These are phyloP conservation scores for Aviceda subcristata DNA, from an alignment of 2,113 vertebrate genomes.

Conservation along the genomic window DNA sequence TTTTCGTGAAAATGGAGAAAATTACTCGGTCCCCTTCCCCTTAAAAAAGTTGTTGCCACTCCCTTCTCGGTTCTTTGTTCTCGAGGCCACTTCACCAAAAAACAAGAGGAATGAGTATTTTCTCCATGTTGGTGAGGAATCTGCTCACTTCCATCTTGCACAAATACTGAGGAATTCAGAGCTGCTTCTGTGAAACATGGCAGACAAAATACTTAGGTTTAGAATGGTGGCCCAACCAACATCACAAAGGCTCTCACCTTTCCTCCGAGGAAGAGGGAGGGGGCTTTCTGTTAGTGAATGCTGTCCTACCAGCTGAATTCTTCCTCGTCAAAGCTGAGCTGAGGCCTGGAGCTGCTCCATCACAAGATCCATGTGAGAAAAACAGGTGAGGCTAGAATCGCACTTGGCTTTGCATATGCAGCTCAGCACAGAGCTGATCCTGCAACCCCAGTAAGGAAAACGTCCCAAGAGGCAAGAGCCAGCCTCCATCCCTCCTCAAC, in stretches of 20 bases:
- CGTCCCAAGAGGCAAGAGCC: not conserved
- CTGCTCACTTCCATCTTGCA: not conserved
- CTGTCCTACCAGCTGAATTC: not conserved
- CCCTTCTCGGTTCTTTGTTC: not conserved
- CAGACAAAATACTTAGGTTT: not conserved
- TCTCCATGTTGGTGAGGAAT: not conserved
- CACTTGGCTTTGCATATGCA: not conserved
- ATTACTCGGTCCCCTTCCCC: not conserved
- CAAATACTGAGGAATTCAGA: not conserved
- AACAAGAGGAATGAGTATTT: not conserved
- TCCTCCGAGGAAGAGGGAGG: not conserved
- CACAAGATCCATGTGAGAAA: not conserved
- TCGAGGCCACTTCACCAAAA: not conserved
- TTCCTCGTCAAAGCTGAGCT: not conserved
- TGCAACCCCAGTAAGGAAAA: not conserved
- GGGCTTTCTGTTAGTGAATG: not conserved
- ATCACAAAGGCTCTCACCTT: not conserved
- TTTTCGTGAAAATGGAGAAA: not conserved
- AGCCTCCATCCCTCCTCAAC: not conserved
- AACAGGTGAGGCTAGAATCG: not conserved
- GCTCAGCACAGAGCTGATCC: not conserved
- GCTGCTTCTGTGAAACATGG: not conserved
- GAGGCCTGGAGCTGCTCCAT: not conserved
- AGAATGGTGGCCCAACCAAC: not conserved
- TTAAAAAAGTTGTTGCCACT: not conserved